phyloP scores from a whole-genome alignment of 1,140 invertebrate species.

The Drosophila sechellia region DNA sequence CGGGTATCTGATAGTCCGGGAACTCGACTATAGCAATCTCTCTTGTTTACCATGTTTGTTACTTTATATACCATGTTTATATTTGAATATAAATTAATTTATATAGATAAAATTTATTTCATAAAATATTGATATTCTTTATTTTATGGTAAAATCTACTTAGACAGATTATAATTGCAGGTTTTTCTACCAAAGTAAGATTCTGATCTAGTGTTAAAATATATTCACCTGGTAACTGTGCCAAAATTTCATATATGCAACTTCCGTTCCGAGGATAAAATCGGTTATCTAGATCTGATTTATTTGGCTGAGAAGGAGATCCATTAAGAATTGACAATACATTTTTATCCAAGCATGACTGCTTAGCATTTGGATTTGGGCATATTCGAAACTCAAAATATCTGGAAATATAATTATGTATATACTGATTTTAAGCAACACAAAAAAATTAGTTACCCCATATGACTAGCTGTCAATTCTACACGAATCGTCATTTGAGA shows the following conservation, averaged over 20 bases:
- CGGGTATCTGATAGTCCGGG: too few species aligned
- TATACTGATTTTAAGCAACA: not conserved
- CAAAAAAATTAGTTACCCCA: slow-evolving; percentile 86
- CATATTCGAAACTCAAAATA: slow-evolving; percentile 96
- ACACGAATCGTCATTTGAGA: slow-evolving; percentile 90
- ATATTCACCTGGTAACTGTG: slow-evolving; percentile 86
- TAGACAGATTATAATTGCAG: too few species aligned
- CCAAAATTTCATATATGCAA: slow-evolving; percentile 91
- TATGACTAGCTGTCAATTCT: slow-evolving; percentile 92
- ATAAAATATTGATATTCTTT: too few species aligned
- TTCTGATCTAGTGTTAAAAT: too few species aligned
- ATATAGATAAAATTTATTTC: too few species aligned
- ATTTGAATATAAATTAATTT: too few species aligned
- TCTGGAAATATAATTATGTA: slow-evolving; percentile 25
- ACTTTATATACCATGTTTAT: too few species aligned
- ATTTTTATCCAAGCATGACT: slow-evolving; percentile 91
- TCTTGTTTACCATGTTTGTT: too few species aligned
- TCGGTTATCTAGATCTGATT: slow-evolving; percentile 85
- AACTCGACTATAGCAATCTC: too few species aligned
- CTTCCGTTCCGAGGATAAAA: slow-evolving; percentile 92
- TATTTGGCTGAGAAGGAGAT: slow-evolving; percentile 62
- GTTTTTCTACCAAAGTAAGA: too few species aligned
- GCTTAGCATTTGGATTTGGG: slow-evolving; percentile 87
- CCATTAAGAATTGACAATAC: slow-evolving; percentile 87
- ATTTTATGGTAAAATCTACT: too few species aligned